A percentile compares a stretch with the other conserved stretches of the same genome.
Conservation (phyloP, 1,140 invertebrate genomes). For the Choristoneura fumiferana region DNA sequence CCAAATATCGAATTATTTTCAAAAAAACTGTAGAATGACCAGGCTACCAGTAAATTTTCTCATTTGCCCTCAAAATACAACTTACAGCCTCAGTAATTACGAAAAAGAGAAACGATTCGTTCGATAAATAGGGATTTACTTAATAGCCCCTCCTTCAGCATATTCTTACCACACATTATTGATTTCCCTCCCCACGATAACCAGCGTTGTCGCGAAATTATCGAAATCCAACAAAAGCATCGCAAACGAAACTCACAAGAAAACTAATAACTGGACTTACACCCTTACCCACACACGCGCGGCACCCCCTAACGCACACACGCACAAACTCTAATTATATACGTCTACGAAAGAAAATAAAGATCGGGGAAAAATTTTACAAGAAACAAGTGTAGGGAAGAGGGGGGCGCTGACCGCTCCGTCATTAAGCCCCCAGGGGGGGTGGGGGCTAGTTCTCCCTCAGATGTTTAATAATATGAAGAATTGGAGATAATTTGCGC, state of each 20-base stretch:
- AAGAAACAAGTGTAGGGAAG: constrained; percentile 69
- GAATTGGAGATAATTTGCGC: constrained; percentile 78
- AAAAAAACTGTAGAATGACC: too few species aligned
- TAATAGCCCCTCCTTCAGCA: constrained; percentile 6
- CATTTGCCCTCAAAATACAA: neutral
- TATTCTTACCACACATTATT: constrained; percentile 40
- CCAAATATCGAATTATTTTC: too few species aligned
- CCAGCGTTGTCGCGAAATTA: constrained; percentile 71
- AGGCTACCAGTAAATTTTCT: too few species aligned
- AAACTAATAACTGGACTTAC: constrained; percentile 74
- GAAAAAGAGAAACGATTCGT: neutral
- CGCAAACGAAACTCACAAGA: constrained; percentile 66
- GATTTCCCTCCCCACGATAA: constrained; percentile 52
- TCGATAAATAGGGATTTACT: neutral
- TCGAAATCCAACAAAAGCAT: constrained; percentile 77
- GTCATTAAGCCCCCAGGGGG: constrained; percentile 60
- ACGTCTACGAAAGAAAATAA: constrained; percentile 74
- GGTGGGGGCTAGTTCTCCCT: constrained; percentile 58
- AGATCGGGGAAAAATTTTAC: constrained; percentile 76
- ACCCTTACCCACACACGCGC: constrained; percentile 38
- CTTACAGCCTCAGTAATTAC: neutral
- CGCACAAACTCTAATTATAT: constrained; percentile 71
- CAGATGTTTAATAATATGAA: constrained; percentile 77
- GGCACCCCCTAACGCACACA: constrained; percentile 24
- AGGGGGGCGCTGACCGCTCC: constrained; percentile 67